A percentile compares a stretch with the other conserved stretches of the same genome.
Evolutionary conservation across 2,888 invertebrate species (phyloP).

Genomic region (Cerastis leucographa): DNA sequence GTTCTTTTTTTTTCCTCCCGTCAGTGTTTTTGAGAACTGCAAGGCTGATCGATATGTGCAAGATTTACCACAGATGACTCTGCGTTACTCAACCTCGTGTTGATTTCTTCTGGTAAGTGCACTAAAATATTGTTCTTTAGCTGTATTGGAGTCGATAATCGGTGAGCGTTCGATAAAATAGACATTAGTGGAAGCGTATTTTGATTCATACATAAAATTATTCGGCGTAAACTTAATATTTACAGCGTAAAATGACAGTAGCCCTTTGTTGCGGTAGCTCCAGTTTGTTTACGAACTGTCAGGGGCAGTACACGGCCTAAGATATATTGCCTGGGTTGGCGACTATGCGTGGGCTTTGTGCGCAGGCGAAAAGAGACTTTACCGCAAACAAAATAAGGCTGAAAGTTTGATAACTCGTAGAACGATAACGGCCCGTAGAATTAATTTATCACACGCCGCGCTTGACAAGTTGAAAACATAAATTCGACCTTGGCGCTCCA

Average conservation of each 20-base stretch:
- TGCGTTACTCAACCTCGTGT: constrained; percentile 80
- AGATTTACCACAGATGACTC: constrained; percentile 90
- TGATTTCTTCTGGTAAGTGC: constrained; percentile 85
- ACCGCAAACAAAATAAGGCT: constrained; percentile 58
- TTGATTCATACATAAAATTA: constrained; percentile 52
- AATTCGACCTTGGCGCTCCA: constrained; percentile 91
- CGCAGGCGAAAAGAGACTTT: constrained; percentile 76
- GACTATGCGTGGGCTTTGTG: constrained; percentile 87
- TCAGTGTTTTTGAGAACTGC: constrained; percentile 89
- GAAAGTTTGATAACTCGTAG: constrained; percentile 60
- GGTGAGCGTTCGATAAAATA: constrained; percentile 65
- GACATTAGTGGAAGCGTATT: constrained; percentile 63
- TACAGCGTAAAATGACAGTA: constrained; percentile 73
- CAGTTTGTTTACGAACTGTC: constrained; percentile 91
- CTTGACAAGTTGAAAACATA: constrained; percentile 91
- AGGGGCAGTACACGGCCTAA: constrained; percentile 91
- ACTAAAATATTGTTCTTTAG: constrained; percentile 57
- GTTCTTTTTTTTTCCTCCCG: constrained; percentile 81
- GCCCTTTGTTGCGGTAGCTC: constrained; percentile 89
- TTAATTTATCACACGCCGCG: constrained; percentile 91
- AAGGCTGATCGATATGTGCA: constrained; percentile 91
- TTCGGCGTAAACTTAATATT: constrained; percentile 67
- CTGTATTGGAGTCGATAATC: constrained; percentile 62
- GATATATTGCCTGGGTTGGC: constrained; percentile 91
- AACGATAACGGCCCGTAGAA: constrained; percentile 90